Evolutionary conservation across 2,888 invertebrate species (phyloP), one percentile per base, ranked within the genome.

Genomic region (Perizoma flavofasciatum): DNA sequence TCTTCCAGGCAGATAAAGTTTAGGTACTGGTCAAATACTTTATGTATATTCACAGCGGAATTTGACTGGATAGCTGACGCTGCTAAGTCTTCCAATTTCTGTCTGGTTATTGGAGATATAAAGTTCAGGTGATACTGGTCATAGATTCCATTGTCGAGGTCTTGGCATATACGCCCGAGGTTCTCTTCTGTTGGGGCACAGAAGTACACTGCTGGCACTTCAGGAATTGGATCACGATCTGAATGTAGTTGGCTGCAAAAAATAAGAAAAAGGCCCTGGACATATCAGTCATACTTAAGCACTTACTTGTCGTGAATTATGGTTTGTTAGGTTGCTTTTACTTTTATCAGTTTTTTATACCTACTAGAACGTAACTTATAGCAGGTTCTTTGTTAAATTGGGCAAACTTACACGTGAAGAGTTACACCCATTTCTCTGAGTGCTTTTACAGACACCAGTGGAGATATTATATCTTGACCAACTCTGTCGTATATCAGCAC

Each of bases 1-100:
- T 99, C 98, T 92, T 99, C 99, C 67, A 99, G 91, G 49, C 98
- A 97, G 73, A 99, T 98, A 78, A 99, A 99, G 90, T 99, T 99
- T 55, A 99, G 94, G 93, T 99, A 99, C 88, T 99, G 99, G 86
- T 99, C 99, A 89, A 95, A 99, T 9, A 99, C 96, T 92, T 98
- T 98, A 68, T 98, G 97, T 61, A 99, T 97, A 80, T 96, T 96
- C 45, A 96, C 94, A n/a, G 98, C 97, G 70, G 97, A 96, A 75
- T 97, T 97, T 0, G 97, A 95, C 74, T 97, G 96, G 48, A 99
- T 94, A 0, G 99, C 97, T 2, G 98, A 96, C 0, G 97, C 95
- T 2, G 99, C 99, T 55, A 99, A 92, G 82, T 98, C 98, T 92
- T 99, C 99, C 65, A 99, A 93, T 85, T 97, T 97, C 76, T 97